phyloP scores from a whole-genome alignment of 1,140 invertebrate genomes.

The Hesperophylax magnus region DNA sequence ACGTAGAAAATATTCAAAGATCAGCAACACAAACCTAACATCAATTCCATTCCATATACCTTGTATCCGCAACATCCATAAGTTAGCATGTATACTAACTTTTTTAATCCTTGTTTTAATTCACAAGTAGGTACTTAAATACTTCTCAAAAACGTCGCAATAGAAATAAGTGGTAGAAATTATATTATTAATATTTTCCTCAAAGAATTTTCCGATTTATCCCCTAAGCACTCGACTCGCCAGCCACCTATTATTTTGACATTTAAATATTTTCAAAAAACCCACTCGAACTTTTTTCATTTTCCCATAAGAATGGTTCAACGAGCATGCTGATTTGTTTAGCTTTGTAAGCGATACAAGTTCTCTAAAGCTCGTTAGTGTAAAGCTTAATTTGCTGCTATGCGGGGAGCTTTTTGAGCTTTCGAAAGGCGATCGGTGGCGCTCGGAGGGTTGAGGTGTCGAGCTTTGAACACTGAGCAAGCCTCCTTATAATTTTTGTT shows the following conservation, averaged over 20 bases:
- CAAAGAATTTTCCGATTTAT: slow-evolving; percentile 39
- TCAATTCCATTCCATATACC: too few species aligned
- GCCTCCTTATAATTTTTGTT: slow-evolving; percentile 1
- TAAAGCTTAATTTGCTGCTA: slow-evolving; percentile 32
- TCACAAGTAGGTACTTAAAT: too few species aligned
- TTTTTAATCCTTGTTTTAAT: too few species aligned
- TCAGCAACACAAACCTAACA: too few species aligned
- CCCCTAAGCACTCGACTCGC: slow-evolving; percentile 52
- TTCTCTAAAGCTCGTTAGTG: slow-evolving; percentile 32
- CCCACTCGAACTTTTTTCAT: slow-evolving; percentile 42
- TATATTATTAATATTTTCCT: not conserved
- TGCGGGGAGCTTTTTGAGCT: slow-evolving; percentile 23
- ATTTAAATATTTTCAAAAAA: slow-evolving; percentile 44
- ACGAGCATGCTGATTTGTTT: slow-evolving; percentile 35
- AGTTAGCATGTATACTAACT: too few species aligned
- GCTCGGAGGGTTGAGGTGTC: slow-evolving; percentile 27
- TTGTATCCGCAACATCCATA: too few species aligned
- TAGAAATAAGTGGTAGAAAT: too few species aligned
- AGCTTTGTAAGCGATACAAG: slow-evolving; percentile 36
- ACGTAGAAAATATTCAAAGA: too few species aligned
- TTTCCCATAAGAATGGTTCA: not conserved
- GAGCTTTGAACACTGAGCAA: not conserved
- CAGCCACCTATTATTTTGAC: slow-evolving; percentile 50
- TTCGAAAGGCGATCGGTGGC: slow-evolving; percentile 30
- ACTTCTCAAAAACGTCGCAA: too few species aligned